Evolutionary conservation across 2,888 invertebrate genomes (phyloP).

Genomic region (Platycheirus rosarum): DNA sequence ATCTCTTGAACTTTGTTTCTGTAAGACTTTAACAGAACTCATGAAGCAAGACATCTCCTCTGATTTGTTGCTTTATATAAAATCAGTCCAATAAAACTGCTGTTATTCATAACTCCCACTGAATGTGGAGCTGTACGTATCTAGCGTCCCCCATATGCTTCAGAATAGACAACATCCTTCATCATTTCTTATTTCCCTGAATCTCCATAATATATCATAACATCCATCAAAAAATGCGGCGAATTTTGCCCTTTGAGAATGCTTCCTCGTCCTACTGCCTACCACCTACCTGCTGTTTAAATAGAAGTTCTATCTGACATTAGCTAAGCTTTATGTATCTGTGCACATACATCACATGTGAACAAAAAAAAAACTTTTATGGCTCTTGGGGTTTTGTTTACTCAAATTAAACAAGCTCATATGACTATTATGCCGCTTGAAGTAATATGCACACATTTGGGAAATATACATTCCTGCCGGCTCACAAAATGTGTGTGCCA

Average conservation of each 20-base stretch:
- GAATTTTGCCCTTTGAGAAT: neutral
- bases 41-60: too few relatives aligned
- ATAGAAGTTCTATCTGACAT: neutral
- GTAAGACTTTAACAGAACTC: too few relatives aligned
- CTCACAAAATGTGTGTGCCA: neutral
- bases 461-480: neutral
- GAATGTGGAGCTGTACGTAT: too few relatives aligned
- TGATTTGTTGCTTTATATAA: too few relatives aligned
- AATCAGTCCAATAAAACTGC: too few relatives aligned
- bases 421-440: neutral
- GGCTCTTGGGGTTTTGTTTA: neutral
- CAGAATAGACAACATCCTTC: too few relatives aligned
- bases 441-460: neutral
- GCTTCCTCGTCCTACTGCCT: neutral
- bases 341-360: neutral
- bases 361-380: neutral
- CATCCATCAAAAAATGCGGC: neutral
- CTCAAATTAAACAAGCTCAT: neutral
- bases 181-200: too few relatives aligned
- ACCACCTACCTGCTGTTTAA: neutral
- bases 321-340: neutral
- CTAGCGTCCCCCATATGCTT: too few relatives aligned
- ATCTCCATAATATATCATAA: neutral
- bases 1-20: too few relatives aligned
- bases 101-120: too few relatives aligned